phyloP scores from a whole-genome alignment of 2,113 vertebrate genomes.

The Atrichornis clamosus region DNA sequence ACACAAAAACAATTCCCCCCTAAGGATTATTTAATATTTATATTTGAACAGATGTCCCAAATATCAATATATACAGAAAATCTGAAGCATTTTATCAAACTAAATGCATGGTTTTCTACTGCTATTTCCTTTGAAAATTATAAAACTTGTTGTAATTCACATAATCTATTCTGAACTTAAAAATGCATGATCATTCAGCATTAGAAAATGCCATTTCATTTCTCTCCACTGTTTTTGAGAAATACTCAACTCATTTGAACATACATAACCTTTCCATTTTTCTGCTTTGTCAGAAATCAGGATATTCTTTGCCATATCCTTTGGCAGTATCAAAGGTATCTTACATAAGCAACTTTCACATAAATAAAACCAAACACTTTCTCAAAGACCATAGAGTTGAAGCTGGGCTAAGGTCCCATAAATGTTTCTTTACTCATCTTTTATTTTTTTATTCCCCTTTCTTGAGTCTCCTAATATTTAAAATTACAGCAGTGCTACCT shows the following conservation, averaged over 20 bases:
- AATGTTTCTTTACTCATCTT: not conserved
- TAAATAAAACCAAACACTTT: not conserved
- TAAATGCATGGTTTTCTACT: not conserved
- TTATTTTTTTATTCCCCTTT: not conserved
- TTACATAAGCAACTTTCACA: not conserved
- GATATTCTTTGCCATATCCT: not conserved
- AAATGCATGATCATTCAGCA: not conserved
- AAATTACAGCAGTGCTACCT: not conserved
- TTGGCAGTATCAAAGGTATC: not conserved
- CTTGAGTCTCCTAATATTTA: not conserved
- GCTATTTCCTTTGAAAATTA: not conserved
- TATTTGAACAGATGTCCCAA: not conserved
- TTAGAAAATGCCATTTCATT: not conserved
- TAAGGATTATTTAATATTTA: not conserved
- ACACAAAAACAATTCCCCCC: not conserved
- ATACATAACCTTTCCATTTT: not conserved
- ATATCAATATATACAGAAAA: not conserved
- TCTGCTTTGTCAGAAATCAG: not conserved
- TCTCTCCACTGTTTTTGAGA: not conserved
- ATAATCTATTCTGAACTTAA: not conserved
- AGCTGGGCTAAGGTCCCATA: not conserved
- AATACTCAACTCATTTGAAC: not conserved
- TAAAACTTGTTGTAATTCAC: not conserved
- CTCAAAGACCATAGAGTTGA: not conserved
- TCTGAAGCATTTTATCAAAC: not conserved